Percentiles rank a stretch among this genome's conserved stretches.
These are phyloP conservation scores for Erinaceus europaeus DNA, from an alignment of 2,113 vertebrate species.

Conservation along the genomic window DNA sequence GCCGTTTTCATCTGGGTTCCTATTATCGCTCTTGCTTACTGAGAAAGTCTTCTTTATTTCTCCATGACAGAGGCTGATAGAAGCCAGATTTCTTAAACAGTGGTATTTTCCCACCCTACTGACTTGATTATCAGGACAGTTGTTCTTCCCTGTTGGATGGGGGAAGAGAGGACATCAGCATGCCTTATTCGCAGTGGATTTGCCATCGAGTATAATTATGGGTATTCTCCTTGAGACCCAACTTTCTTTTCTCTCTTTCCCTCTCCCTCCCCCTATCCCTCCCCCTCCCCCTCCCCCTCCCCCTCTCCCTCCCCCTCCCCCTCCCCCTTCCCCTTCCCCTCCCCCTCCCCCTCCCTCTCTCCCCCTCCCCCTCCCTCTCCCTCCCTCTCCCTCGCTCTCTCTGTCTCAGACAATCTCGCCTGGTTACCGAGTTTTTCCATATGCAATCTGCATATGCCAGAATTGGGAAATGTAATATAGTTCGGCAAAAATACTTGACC, in stretches of 20 bases:
- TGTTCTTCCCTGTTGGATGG: background rate
- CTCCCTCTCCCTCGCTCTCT: no score
- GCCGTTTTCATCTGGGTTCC: background rate
- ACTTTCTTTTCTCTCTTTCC: background rate
- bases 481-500: conserved; percentile 15
- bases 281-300: no score
- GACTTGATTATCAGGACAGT: conserved; percentile 46
- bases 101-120: conserved; percentile 43
- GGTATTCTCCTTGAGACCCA: background rate
- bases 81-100: conserved; percentile 66
- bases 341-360: no score
- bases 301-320: no score
- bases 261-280: no score
- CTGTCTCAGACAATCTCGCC: background rate
- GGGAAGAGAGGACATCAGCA: conserved; percentile 23
- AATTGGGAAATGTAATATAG: background rate
- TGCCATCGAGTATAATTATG: background rate
- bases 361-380: no score
- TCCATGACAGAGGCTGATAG: conserved; percentile 53
- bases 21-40: conserved; percentile 6
- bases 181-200: background rate
- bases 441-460: background rate
- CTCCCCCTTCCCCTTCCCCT: no score
- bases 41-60: conserved; percentile 14
- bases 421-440: background rate